phyloP scores from a whole-genome alignment of 2,888 invertebrate species.

The Saturnia japonica region DNA sequence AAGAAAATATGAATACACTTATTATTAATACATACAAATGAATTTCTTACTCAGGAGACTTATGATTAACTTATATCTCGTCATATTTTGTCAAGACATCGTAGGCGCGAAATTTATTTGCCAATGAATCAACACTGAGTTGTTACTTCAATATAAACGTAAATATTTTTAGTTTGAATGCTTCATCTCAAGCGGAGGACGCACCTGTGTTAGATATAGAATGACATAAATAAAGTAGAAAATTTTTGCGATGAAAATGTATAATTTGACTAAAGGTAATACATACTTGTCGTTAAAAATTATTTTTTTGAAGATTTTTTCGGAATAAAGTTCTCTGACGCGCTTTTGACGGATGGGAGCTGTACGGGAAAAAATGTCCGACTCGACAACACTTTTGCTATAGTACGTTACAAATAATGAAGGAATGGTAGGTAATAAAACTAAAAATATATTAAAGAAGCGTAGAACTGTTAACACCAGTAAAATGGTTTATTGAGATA shows the following conservation, averaged over 20 bases:
- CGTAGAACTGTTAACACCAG: not conserved
- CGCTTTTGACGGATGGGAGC: no score
- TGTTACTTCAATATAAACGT: constrained; percentile 21
- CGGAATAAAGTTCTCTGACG: no score
- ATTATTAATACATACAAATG: not conserved
- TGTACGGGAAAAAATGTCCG: no score
- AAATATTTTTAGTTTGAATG: constrained; percentile 28
- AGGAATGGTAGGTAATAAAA: no score
- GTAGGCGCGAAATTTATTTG: constrained; percentile 9
- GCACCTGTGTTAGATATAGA: constrained; percentile 20
- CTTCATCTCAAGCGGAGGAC: constrained; percentile 25
- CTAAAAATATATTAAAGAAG: not conserved
- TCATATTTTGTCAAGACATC: not conserved
- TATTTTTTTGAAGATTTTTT: no score
- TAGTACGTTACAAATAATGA: no score
- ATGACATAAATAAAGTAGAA: constrained; percentile 16
- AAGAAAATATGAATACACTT: no score
- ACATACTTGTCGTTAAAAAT: no score
- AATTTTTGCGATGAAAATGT: not conserved
- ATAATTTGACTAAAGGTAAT: not conserved
- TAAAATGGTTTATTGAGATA: not conserved
- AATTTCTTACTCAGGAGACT: not conserved
- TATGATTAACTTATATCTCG: not conserved
- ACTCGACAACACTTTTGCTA: no score
- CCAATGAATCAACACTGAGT: constrained; percentile 14